A percentile compares a stretch with the other conserved stretches of the same genome.
Conservation (phyloP, 2,113 vertebrate species). For the Myotis brandtii region DNA sequence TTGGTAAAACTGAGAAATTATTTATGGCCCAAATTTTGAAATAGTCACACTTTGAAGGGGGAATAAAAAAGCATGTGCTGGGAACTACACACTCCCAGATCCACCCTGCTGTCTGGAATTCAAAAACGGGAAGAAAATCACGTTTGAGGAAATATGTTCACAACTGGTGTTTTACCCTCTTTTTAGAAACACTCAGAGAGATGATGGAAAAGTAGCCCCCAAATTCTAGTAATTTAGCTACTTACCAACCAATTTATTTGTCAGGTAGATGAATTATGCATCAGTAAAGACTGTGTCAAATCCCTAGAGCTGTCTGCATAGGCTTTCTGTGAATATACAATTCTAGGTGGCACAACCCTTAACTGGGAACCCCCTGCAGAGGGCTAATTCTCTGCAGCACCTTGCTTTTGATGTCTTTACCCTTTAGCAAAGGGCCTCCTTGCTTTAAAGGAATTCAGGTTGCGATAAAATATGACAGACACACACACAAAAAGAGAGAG, state of each 20-base stretch:
- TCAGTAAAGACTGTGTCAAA: not conserved
- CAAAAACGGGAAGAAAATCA: not conserved
- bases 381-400: rapidly evolving
- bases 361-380: no score
- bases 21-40: conserved; percentile 64
- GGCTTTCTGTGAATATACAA: not conserved
- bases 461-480: not conserved
- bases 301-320: not conserved
- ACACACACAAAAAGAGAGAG: not conserved
- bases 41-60: conserved; percentile 32
- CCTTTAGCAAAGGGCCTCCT: not conserved
- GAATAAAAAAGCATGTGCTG: not conserved
- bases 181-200: not conserved
- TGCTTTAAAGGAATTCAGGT: conserved; percentile 18
- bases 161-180: not conserved
- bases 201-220: not conserved
- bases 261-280: conserved; percentile 41
- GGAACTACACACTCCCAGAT: not conserved
- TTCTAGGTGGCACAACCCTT: not conserved
- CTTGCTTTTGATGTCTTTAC: not conserved
- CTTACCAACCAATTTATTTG: conserved; percentile 49
- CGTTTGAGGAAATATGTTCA: not conserved
- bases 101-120: not conserved
- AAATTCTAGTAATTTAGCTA: conserved; percentile 25
- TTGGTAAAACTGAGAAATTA: conserved; percentile 68